phyloP scores from a whole-genome alignment of 2,888 invertebrate genomes.

The Hetaerina titia region DNA sequence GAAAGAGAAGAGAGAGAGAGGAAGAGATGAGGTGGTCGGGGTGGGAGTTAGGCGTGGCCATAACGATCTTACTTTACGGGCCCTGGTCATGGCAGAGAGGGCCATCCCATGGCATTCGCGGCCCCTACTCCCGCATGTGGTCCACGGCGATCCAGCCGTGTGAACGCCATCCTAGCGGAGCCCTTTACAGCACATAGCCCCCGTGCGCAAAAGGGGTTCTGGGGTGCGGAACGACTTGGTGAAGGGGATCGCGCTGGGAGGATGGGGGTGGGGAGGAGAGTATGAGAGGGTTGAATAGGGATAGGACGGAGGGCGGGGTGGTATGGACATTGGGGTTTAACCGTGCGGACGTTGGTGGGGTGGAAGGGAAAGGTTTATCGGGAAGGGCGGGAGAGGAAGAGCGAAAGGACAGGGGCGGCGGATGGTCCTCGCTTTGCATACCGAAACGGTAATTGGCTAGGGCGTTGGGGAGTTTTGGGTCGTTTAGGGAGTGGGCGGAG shows the following conservation, averaged over 20 bases:
- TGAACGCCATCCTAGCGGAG: conserved; percentile 39
- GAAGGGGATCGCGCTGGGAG: background rate
- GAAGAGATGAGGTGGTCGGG: background rate
- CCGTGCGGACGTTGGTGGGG: background rate
- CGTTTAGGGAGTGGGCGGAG: conserved; percentile 57
- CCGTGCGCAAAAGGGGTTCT: conserved; percentile 6
- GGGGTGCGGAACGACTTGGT: conserved; percentile 23
- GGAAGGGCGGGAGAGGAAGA: background rate
- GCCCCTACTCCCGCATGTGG: conserved; percentile 48
- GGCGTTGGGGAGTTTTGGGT: conserved; percentile 63
- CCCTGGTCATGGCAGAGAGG: conserved; percentile 59
- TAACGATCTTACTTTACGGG: conserved; percentile 64
- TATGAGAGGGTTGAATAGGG: background rate
- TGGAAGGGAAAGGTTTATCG: background rate
- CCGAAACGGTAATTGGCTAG: conserved; percentile 64
- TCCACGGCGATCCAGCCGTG: conserved; percentile 27
- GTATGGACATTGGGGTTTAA: conserved; percentile 39
- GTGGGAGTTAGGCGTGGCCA: conserved; percentile 62
- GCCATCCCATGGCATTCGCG: conserved; percentile 54
- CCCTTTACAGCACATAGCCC: conserved; percentile 52
- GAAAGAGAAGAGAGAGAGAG: background rate
- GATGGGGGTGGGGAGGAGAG: background rate
- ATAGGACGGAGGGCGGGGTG: background rate
- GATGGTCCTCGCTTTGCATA: conserved; percentile 63
- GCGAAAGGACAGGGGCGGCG: conserved; percentile 19